Evolutionary conservation across 2,888 invertebrate genomes (phyloP), one percentile per base, ranked within the genome.

Genomic region (Sipunculus nudus): DNA sequence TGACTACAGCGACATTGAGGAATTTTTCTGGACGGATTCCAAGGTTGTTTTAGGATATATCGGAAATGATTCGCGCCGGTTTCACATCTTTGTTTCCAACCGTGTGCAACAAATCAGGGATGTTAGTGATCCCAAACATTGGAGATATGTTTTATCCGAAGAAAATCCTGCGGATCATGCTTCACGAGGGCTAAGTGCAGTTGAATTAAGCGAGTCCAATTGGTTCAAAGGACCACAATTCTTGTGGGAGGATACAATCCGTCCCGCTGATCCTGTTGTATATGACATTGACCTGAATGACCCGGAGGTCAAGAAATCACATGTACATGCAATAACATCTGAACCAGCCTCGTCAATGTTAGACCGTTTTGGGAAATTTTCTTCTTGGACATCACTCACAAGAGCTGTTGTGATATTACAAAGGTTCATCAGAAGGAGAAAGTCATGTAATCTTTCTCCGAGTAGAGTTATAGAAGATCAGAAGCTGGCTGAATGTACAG

Each of bases 141-240:
- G 75, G 75, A 41, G 59, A 46, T 72, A 78, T 58, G 69, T 78
- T 1, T 54, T 58, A 1, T 67, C 72, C 0, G 45, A 62, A 1
- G 50, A 65, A 8, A 80, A 79, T 59, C 77, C 79, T 10, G 78
- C 78, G 1, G 78, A 79, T 43, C 55, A 72, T 31, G 72, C n/a
- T 1, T 72, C 77, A 0, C 29, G 70, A 38, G 75, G 75, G 25
- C 26, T 59, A 21, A 55, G 54, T 1, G 29, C 59, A 8, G 38
- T 25, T 0, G 59, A 66, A 39, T 39, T 74, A 19, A 41, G 8
- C 8, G 3, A n/a, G 21, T 47, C 49, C 13, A 58, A 41, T n/a
- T 61, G 64, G 64, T 39, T 56, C 6, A 19, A 13, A 4, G 65
- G 59, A 2, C 65, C 65, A 35, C 4, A 25, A 13, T 62, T 65